These are phyloP conservation scores for Caenorhabditis zanzibari DNA, from an alignment of 2,888 invertebrate genomes.

Conservation along the genomic window DNA sequence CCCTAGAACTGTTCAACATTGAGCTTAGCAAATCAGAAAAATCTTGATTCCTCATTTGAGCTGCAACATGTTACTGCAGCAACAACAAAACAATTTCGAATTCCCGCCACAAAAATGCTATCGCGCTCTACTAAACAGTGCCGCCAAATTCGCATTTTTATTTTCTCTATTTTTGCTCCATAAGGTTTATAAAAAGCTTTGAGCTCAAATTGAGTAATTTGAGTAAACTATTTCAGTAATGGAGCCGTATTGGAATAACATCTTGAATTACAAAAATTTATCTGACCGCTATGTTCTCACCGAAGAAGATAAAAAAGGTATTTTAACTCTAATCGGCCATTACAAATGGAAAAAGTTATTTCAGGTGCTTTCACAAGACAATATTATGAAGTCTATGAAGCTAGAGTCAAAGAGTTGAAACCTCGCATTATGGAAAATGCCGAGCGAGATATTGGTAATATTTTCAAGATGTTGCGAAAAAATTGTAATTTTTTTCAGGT, in stretches of 20 bases:
- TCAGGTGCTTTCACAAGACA: slow-evolving; percentile 66
- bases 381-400: slow-evolving; percentile 68
- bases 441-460: slow-evolving; percentile 55
- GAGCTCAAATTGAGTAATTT: no score
- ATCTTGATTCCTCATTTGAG: no score
- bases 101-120: not conserved
- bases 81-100: no score
- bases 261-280: slow-evolving; percentile 53
- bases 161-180: not conserved
- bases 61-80: no score
- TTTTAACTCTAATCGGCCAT: not conserved
- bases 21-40: no score
- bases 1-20: no score
- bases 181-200: no score
- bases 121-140: slow-evolving; percentile 21
- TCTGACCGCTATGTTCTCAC: slow-evolving; percentile 54
- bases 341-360: not conserved
- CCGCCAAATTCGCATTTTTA: slow-evolving; percentile 28
- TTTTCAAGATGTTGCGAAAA: not conserved
- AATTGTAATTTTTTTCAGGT: slow-evolving; percentile 24
- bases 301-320: slow-evolving; percentile 57
- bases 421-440: slow-evolving; percentile 64
- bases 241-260: slow-evolving; percentile 20
- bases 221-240: not conserved
- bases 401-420: slow-evolving; percentile 61